These are phyloP conservation scores for Sinocyclocheilus anshuiensis DNA, from an alignment of 2,113 vertebrate genomes.

Conservation along the genomic window DNA sequence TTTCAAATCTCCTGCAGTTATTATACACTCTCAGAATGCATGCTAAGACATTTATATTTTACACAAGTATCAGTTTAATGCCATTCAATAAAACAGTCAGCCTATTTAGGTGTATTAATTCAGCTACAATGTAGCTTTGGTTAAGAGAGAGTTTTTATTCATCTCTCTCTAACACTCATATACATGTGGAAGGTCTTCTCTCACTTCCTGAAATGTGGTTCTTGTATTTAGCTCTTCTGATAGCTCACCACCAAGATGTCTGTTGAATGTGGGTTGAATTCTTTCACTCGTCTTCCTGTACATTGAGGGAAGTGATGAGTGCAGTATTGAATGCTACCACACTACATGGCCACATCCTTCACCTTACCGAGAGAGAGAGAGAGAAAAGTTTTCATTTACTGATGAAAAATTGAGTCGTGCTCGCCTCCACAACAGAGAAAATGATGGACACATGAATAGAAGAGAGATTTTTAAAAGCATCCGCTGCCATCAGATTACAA, in stretches of 20 bases:
- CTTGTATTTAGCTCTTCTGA: neutral
- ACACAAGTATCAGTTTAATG: neutral
- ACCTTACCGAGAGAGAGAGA: neutral
- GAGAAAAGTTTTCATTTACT: neutral
- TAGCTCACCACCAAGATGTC: neutral
- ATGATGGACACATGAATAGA: too few relatives aligned
- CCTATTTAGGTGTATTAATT: neutral
- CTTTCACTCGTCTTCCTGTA: neutral
- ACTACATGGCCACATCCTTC: neutral
- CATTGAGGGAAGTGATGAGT: neutral
- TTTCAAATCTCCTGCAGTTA: neutral
- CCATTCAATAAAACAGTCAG: neutral
- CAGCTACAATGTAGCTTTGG: neutral
- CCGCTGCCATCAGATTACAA: constrained; percentile 21
- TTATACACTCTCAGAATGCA: neutral
- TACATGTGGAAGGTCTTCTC: neutral
- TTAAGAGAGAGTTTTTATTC: neutral
- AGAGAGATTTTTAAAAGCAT: neutral
- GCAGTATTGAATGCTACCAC: neutral
- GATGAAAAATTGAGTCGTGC: neutral
- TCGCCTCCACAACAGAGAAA: neutral
- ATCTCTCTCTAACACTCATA: neutral
- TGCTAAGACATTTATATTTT: neutral
- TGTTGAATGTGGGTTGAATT: neutral
- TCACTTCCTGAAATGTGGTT: neutral